These are phyloP conservation scores for Apogon talboti DNA, from an alignment of 2,797 vertebrate species.

Conservation along the genomic window DNA sequence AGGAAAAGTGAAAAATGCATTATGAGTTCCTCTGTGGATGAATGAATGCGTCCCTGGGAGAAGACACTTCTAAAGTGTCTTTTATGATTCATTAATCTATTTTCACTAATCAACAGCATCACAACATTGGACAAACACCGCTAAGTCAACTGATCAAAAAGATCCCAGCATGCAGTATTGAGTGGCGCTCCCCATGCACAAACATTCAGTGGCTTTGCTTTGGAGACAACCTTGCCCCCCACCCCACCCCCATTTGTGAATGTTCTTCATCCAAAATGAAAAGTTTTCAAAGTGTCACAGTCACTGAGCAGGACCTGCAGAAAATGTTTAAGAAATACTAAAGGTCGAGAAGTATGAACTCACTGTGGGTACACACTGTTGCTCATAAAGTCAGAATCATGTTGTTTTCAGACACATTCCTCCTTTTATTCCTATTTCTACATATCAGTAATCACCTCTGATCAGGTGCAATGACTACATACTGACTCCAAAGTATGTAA, in stretches of 20 bases:
- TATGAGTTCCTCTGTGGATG: conserved; percentile 45
- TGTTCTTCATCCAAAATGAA: conserved; percentile 64
- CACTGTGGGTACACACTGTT: too few relatives aligned
- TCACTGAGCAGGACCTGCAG: conserved; percentile 31
- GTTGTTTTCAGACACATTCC: too few relatives aligned
- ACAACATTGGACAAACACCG: conserved; percentile 71
- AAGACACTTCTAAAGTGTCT: conserved; percentile 64
- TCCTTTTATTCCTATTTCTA: too few relatives aligned
- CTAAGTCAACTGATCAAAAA: conserved; percentile 70
- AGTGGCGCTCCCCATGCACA: conserved; percentile 45
- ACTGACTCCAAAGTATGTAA: too few relatives aligned
- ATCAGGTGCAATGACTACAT: too few relatives aligned
- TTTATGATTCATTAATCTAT: conserved; percentile 80
- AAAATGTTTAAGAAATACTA: conserved; percentile 18
- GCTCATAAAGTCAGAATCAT: too few relatives aligned
- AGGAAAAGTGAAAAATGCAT: conserved; percentile 77
- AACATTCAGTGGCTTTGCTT: conserved; percentile 37
- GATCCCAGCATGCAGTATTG: conserved; percentile 54
- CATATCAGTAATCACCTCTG: too few relatives aligned
- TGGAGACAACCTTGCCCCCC: conserved; percentile 21
- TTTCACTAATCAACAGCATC: conserved; percentile 65
- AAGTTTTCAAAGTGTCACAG: conserved; percentile 57
- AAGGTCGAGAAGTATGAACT: neutral
- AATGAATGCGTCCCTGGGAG: conserved; percentile 57
- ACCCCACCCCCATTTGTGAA: conserved; percentile 34